These are phyloP conservation scores for Ptilorrhoa leucosticta DNA, from an alignment of 2,113 vertebrate genomes.

Conservation along the genomic window DNA sequence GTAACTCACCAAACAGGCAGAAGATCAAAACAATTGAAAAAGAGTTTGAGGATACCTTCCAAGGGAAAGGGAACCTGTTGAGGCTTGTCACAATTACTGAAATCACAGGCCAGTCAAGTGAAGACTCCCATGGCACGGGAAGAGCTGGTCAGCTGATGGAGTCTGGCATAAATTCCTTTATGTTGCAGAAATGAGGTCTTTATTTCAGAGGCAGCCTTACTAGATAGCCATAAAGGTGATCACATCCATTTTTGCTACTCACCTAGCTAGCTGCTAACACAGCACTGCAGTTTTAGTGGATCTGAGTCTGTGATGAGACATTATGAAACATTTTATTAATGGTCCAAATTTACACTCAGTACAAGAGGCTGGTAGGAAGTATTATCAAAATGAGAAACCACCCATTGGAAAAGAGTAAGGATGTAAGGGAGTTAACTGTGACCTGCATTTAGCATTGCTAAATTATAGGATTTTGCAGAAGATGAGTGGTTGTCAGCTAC, in stretches of 20 bases:
- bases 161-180: not conserved
- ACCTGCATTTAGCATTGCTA: not conserved
- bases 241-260: not conserved
- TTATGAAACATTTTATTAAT: not conserved
- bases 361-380: not conserved
- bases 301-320: not conserved
- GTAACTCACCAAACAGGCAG: not conserved
- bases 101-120: not conserved
- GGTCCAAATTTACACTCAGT: not conserved
- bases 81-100: not conserved
- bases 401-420: not conserved
- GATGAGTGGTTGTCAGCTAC: not conserved
- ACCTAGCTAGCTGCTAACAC: not conserved
- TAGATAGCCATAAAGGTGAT: not conserved
- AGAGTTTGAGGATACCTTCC: not conserved
- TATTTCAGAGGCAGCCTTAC: not conserved
- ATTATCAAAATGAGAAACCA: not conserved
- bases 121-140: not conserved
- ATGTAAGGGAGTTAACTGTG: not conserved
- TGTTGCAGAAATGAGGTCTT: not conserved
- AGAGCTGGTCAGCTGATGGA: not conserved
- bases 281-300: not conserved
- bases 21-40: constrained; percentile 51
- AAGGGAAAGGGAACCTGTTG: constrained; percentile 11
- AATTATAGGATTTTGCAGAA: not conserved